Evolutionary conservation across 2,888 invertebrate species (phyloP).

Genomic region (Amiota communis): DNA sequence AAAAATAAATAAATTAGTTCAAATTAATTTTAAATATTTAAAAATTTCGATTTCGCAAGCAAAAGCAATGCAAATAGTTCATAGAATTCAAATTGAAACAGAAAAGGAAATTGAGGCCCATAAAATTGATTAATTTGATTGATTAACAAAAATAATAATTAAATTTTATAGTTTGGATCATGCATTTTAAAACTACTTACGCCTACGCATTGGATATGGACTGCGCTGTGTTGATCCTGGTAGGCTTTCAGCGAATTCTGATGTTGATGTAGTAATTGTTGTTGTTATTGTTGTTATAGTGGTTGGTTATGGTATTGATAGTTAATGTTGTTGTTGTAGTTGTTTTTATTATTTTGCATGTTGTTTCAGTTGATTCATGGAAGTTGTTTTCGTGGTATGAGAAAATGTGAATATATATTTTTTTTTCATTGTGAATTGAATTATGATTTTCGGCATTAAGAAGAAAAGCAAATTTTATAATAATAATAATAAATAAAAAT

Average conservation of each 20-base stretch:
- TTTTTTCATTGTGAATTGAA: slow-evolving; percentile 7
- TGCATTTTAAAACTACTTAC: slow-evolving; percentile 78
- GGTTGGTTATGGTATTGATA: too few relatives aligned
- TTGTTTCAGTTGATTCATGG: slow-evolving; percentile 11
- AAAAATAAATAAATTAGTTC: slow-evolving; percentile 2
- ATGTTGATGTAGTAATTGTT: slow-evolving; percentile 48
- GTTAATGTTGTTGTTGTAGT: slow-evolving; percentile 41
- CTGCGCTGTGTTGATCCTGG: slow-evolving; percentile 89
- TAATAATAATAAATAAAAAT: too few relatives aligned
- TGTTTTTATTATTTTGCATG: slow-evolving; percentile 36
- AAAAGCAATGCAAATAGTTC: slow-evolving; percentile 30
- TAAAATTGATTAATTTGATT: background rate
- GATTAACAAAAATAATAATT: background rate
- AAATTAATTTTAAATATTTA: background rate
- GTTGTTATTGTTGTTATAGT: slow-evolving; percentile 41
- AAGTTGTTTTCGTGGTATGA: slow-evolving; percentile 37
- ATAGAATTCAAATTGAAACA: background rate
- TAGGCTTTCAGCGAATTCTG: slow-evolving; percentile 91
- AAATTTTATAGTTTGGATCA: slow-evolving; percentile 27
- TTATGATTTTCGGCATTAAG: slow-evolving; percentile 11
- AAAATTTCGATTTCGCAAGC: slow-evolving; percentile 23
- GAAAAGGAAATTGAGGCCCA: too few relatives aligned
- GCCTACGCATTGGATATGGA: slow-evolving; percentile 87
- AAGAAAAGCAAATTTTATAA: background rate
- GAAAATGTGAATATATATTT: slow-evolving; percentile 43